Evolutionary conservation across 2,888 invertebrate species (phyloP).

Genomic region (Rhamnusium bicolor): DNA sequence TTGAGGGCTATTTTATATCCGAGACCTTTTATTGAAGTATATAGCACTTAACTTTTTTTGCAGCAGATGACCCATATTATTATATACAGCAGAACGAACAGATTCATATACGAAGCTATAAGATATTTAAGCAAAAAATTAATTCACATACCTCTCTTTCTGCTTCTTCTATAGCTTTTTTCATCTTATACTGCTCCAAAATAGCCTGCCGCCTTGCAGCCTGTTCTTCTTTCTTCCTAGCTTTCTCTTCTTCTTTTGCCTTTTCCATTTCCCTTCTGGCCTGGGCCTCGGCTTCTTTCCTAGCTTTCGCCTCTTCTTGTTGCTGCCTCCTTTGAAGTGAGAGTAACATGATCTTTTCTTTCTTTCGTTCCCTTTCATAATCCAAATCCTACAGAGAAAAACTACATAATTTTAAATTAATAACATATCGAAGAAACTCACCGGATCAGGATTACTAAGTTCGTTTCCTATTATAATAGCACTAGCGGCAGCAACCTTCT

Average conservation of each 20-base stretch:
- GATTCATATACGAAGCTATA: background rate
- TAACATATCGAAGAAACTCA: constrained; percentile 66
- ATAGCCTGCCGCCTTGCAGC: constrained; percentile 89
- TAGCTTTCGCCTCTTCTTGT: constrained; percentile 88
- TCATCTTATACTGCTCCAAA: constrained; percentile 92
- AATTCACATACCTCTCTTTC: constrained; percentile 80
- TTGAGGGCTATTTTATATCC: no score
- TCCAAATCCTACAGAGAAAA: constrained; percentile 78
- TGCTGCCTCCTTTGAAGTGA: constrained; percentile 93
- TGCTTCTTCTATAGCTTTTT: constrained; percentile 94
- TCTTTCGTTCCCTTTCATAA: constrained; percentile 94
- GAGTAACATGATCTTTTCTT: constrained; percentile 91
- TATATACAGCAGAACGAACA: no score
- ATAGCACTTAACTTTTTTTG: no score
- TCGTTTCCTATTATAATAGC: constrained; percentile 79
- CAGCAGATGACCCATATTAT: no score
- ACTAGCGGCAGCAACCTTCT: constrained; percentile 69
- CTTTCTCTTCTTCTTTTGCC: constrained; percentile 82
- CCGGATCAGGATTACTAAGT: constrained; percentile 79
- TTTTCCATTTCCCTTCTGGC: constrained; percentile 84
- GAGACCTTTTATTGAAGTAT: no score
- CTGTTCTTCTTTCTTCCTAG: constrained; percentile 86
- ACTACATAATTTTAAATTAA: background rate
- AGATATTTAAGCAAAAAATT: background rate
- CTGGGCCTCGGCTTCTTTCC: constrained; percentile 87